Base-by-base conservation (phyloP, 2,888 invertebrate species). In the Globia sparganii region DNA sequence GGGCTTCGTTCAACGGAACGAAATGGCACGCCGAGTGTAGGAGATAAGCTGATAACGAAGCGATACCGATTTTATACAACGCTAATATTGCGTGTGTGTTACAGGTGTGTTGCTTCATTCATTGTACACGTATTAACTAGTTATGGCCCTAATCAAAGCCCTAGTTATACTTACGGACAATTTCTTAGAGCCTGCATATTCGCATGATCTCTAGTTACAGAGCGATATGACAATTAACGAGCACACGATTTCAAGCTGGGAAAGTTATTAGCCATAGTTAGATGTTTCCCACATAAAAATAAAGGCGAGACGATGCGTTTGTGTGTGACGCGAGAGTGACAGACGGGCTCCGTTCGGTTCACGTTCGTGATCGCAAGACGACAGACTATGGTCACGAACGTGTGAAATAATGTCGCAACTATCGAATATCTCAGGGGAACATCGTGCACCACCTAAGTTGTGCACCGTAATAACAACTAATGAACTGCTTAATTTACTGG, bases 21-120 rank as follows among this genome's bases (percentile, higher is more conserved):
- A 94, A 95, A 95, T 95, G 93, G 95, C 94, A 95, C 92, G 94
- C 93, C 90, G 92, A 93, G 93, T 91, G 91, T 89, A 86, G 85
- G 85, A 95, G 96, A 96, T 96, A 96, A 96, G 95, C 95, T 95
- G 96, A 96, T 96, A 96, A 96, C 91, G 90, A 83, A 74, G 91
- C 94, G 95, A 96, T 96, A 96, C 91, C 89, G 89, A 92, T 91
- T 93, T 93, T 91, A 92, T 91, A 92, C 90, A 90, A 90, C 89
- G 91, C 91, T 91, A 93, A 94, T 91, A 92, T 93, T 93, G 91
- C 91, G 91, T 91, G 92, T 90, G 91, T 91, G 92, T 90, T 89
- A 86, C 89, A 88, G 89, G 71, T 81, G 77, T 85, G 81, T 90
- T 90, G 86, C 88, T 88, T 83, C 83, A 88, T 84, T 82, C 78